Evolutionary conservation across 2,888 invertebrate genomes (phyloP), one percentile per base, ranked within the genome.

Genomic region (Macaria notata): DNA sequence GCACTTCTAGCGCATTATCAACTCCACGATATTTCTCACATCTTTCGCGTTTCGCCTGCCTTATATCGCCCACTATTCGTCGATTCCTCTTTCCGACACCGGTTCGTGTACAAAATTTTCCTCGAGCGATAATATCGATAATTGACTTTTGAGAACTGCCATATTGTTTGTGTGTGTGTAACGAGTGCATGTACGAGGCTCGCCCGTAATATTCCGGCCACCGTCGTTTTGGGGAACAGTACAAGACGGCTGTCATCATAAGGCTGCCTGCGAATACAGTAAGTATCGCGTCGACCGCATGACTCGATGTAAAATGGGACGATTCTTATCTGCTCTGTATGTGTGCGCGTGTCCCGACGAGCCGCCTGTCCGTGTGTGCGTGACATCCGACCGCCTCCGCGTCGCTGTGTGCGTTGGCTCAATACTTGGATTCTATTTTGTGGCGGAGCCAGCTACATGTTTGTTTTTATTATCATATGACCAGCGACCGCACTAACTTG

Each of bases 401-500:
- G 64, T 58, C 66, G 68, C 57, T 77, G 82, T 77, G 75, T 80
- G 88, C 84, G 86, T 65, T 88, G 86, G 90, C 90, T 89, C 89
- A 83, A 88, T 90, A 88, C 83, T 89, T 80, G 75, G 19, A 81
- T 87, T 88, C 88, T 90, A 90, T 90, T 90, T 89, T 87, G 87
- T 84, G 85, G 79, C 83, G 73, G 79, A 83, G 83, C 54, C 79
- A 80, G 78, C 86, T 86, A 84, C 80, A 84, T 91, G 90, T 90
- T 90, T 91, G 90, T 90, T 90, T 90, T 90, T 90, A 90, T 90
- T 89, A 89, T 88, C 88, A 88, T 86, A 86, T 86, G 89, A 86
- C 84, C 80, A 81, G 78, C 75, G 79, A 81, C 78, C 81, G 76
- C 71, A 84, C 76, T 79, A 76, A 74, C 73, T 78, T 76, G 66